Conservation (phyloP, 2,113 vertebrate genomes). For the Anarrhichthys ocellatus region DNA sequence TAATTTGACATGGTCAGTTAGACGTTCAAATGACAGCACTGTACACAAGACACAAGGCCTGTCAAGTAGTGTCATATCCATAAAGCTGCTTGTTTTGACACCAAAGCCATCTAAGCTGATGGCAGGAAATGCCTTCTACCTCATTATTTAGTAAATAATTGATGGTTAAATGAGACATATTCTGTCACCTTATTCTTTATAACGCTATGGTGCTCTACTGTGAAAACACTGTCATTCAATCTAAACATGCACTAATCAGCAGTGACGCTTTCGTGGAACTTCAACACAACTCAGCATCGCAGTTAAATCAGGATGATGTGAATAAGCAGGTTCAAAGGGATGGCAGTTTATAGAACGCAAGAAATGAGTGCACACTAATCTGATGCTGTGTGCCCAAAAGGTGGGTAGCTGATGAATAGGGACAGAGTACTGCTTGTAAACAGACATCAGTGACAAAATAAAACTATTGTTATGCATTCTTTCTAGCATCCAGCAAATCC, state of each 20-base stretch:
- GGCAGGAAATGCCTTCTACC: slow-evolving; percentile 20
- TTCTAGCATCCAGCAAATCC: background rate
- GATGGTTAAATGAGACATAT: slow-evolving; percentile 29
- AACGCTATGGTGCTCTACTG: background rate
- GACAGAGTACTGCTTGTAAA: background rate
- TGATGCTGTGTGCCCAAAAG: background rate
- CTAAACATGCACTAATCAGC: slow-evolving; percentile 14
- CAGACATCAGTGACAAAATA: background rate
- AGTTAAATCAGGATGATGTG: slow-evolving; percentile 9
- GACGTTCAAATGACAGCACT: slow-evolving; percentile 53
- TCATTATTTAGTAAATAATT: slow-evolving; percentile 42
- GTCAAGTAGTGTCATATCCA: slow-evolving; percentile 49
- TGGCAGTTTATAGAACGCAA: slow-evolving; percentile 10
- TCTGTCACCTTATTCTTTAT: slow-evolving; percentile 12
- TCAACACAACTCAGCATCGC: slow-evolving; percentile 15
- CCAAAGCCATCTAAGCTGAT: slow-evolving; percentile 16
- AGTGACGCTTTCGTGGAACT: slow-evolving; percentile 28
- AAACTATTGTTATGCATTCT: background rate
- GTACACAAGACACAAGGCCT: slow-evolving; percentile 57
- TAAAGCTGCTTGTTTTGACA: slow-evolving; percentile 43
- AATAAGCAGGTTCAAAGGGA: slow-evolving; percentile 20
- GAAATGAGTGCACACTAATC: background rate
- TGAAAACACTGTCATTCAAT: slow-evolving; percentile 26
- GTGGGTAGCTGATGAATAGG: background rate
- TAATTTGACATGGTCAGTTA: slow-evolving; percentile 70